Evolutionary conservation across 2,888 invertebrate species (phyloP), one percentile per base, ranked within the genome.

Genomic region (Stenchaetothrips biformis): DNA sequence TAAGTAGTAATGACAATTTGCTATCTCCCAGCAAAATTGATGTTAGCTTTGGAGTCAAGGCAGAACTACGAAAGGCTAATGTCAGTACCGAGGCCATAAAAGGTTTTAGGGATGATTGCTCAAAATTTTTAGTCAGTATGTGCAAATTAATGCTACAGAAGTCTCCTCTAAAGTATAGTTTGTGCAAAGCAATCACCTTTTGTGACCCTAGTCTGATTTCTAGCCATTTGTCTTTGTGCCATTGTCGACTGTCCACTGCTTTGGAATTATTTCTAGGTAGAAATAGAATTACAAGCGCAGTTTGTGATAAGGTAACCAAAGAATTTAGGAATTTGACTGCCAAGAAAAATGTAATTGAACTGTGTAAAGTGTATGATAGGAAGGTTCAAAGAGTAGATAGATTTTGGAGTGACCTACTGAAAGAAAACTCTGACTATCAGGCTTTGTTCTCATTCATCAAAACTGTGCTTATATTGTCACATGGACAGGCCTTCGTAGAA

Each of bases 401-500:
- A 16, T 62, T 62, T 18, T 62, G 62, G 62, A 62, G 18, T 16
- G 18, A 18, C 8, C 6, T 62, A 9, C 6, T 18, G 18, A 6
- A 6, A 6, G 8, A 9, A 6, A 16, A 6, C 18, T 16, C 8
- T 6, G 9, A 6, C 9, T 16, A 6, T 62, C 13, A 62, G 9
- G 13, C 18, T 18, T 62, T 62, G 9, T 18, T 9, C 13, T 16
- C 8, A 18, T 62, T 83, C 53, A 47, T 83, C 18, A 80, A 83
- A 80, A 82, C 81, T n/a, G 79, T 83, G 7, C 37, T 81, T 7
- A 82, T 82, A 81, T 62, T 84, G 74, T 83, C 82, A 18, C 83
- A 84, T 78, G 83, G 83, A 16, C 83, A 84, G 79, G 84, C 83
- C 8, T 81, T 80, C 62, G 81, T 84, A 2, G 83, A 84, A 83